Evolutionary conservation across 2,113 vertebrate genomes (phyloP), one percentile per base, ranked within the genome.

Genomic region (Eulemur rufifrons): DNA sequence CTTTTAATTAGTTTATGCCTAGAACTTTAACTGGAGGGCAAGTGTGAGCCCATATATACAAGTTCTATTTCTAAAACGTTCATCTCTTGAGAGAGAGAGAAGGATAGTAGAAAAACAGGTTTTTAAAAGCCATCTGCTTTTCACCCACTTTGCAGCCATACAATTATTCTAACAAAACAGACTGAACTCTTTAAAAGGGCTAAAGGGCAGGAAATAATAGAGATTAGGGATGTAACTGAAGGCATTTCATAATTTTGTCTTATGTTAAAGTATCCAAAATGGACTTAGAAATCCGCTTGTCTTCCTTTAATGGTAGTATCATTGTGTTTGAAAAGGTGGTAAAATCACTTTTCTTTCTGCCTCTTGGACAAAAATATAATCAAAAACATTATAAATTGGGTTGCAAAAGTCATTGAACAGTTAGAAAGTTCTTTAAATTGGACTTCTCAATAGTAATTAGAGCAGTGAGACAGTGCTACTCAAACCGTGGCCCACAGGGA

Each of bases 21-120:
- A 92, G 42, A 95, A 84, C 74, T 74, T 83, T 93, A 87, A 86
- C 32, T 89, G 86, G 54, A 82, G 8, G 32, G 21, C 34, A 88
- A 91, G 9, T 29, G 4, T 81, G 93, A 86, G 54, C n/a, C 42
- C 50, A 25, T 18, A 86, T 87, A 90, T 86, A 86, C 32, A 95
- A 29, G 66, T 97, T 93, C 6, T 86, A 64, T 68, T 94, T 89
- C 59, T 83, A 86, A 64, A 88, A 77, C 27, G 81, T 94, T 95
- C 69, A 88, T 74, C 94, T 54, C 66, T 74, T 45, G 42, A 81
- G 56, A 66, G 69, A 80, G 87, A 80, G 80, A 64, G 34, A 73
- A 45, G 13, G 17, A 81, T 81, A 73, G 25, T 76, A 59, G 61
- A 69, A 63, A 29, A 93, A 89, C 71, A 71, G 29, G 23, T 87